phyloP scores from a whole-genome alignment of 2,797 vertebrate species.

The Luscinia megarhynchos region DNA sequence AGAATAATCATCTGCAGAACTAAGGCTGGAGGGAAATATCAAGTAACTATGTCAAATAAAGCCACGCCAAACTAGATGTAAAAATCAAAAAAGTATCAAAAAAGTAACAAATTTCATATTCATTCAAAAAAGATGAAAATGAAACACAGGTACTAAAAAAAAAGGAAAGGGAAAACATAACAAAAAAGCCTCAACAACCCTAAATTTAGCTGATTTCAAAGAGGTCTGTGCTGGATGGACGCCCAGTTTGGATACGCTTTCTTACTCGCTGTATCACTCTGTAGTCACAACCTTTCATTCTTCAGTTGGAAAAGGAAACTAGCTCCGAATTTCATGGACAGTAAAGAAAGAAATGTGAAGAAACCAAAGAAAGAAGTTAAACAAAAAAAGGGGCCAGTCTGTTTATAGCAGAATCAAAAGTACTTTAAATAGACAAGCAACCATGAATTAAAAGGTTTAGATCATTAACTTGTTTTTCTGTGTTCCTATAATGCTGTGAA shows the following conservation, averaged over 20 bases:
- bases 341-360: slow-evolving; percentile 66
- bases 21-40: neutral
- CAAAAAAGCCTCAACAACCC: neutral
- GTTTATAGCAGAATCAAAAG: slow-evolving; percentile 79
- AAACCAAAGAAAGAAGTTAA: slow-evolving; percentile 69
- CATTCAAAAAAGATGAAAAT: neutral
- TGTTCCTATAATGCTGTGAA: slow-evolving; percentile 88
- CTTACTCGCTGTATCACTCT: slow-evolving; percentile 63
- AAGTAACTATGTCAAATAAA: neutral
- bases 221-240: slow-evolving; percentile 1
- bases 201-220: slow-evolving; percentile 54
- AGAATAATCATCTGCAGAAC: slow-evolving; percentile 15
- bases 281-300: slow-evolving; percentile 68
- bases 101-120: neutral
- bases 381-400: slow-evolving; percentile 76
- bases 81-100: neutral
- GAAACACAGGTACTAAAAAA: neutral
- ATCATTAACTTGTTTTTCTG: slow-evolving; percentile 90
- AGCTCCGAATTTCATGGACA: slow-evolving; percentile 71
- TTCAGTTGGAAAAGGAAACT: slow-evolving; percentile 73
- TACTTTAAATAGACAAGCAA: slow-evolving; percentile 78
- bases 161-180: slow-evolving; percentile 30
- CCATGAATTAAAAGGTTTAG: slow-evolving; percentile 86
- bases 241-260: slow-evolving; percentile 53
- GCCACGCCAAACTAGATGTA: neutral